Conservation (phyloP, 1,140 invertebrate species). For the Branchinecta lynchi region DNA sequence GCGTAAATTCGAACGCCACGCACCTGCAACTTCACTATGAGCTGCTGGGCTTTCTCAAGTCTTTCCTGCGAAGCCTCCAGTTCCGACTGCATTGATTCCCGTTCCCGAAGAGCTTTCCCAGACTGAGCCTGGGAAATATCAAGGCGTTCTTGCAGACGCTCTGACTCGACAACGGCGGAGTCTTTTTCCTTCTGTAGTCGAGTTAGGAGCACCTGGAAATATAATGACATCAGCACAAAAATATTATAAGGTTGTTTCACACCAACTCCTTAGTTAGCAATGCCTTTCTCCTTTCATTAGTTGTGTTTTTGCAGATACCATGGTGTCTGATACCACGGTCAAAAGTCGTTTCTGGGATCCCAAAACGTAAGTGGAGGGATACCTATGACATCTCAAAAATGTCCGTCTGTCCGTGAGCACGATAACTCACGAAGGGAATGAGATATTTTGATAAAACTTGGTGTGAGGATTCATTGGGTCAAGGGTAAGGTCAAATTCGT, state of each 20-base stretch:
- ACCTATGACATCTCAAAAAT: too few species aligned
- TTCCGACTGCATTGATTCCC: conserved; percentile 64
- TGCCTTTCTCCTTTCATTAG: not conserved
- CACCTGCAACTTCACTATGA: conserved; percentile 61
- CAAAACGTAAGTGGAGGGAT: too few species aligned
- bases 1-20: too few species aligned
- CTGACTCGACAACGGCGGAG: conserved; percentile 55
- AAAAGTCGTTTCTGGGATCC: too few species aligned
- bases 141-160: conserved; percentile 58
- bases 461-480: too few species aligned
- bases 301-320: too few species aligned
- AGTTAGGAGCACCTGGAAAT: conserved; percentile 43
- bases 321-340: too few species aligned
- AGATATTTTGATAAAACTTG: too few species aligned
- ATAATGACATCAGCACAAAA: not conserved
- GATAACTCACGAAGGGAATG: too few species aligned
- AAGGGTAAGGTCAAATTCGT: too few species aligned
- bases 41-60: conserved; percentile 67
- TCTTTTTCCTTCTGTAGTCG: conserved; percentile 77
- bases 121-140: conserved; percentile 62
- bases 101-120: conserved; percentile 63
- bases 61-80: conserved; percentile 68
- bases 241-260: not conserved
- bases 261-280: conserved; percentile 7
- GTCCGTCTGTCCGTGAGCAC: too few species aligned